A percentile compares a stretch with the other conserved stretches of the same genome.
These are phyloP conservation scores for Synanthedon vespiformis DNA, from an alignment of 2,888 invertebrate species.

Conservation along the genomic window DNA sequence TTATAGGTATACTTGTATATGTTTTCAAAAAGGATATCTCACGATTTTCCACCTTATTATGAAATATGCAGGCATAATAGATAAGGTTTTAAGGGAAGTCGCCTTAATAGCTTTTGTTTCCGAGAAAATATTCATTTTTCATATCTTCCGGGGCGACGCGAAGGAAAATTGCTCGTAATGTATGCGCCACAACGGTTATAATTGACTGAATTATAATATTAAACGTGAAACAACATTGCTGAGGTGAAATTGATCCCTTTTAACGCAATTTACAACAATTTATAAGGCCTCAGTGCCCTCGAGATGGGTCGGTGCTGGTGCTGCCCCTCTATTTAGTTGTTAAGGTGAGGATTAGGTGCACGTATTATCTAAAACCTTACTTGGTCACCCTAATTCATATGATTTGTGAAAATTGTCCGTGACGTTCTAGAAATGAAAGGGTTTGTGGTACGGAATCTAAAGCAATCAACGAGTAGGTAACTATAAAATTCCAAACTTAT, in stretches of 20 bases:
- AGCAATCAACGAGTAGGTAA: too few species aligned
- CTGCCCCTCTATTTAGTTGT: slow-evolving; percentile 10
- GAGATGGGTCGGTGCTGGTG: slow-evolving; percentile 13
- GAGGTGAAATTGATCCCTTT: slow-evolving; percentile 39
- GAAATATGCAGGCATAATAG: slow-evolving; percentile 47
- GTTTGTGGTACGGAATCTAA: too few species aligned
- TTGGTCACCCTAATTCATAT: not conserved
- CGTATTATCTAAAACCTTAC: not conserved
- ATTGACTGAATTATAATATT: slow-evolving; percentile 33
- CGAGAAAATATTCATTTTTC: slow-evolving; percentile 53
- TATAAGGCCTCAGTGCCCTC: slow-evolving; percentile 21
- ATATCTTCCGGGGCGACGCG: slow-evolving; percentile 26
- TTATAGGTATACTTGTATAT: too few species aligned
- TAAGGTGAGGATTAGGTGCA: slow-evolving; percentile 1
- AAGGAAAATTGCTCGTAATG: slow-evolving; percentile 45
- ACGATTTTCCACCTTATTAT: too few species aligned
- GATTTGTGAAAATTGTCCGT: not conserved
- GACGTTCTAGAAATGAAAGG: too few species aligned
- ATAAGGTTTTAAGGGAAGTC: slow-evolving; percentile 50
- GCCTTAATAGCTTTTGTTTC: slow-evolving; percentile 55
- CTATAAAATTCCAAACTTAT: too few species aligned
- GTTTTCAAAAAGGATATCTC: too few species aligned
- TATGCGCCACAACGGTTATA: slow-evolving; percentile 30
- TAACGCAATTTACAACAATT: slow-evolving; percentile 30
- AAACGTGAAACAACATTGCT: slow-evolving; percentile 15